phyloP scores from a whole-genome alignment of 2,113 vertebrate genomes.

The Scomber japonicus region DNA sequence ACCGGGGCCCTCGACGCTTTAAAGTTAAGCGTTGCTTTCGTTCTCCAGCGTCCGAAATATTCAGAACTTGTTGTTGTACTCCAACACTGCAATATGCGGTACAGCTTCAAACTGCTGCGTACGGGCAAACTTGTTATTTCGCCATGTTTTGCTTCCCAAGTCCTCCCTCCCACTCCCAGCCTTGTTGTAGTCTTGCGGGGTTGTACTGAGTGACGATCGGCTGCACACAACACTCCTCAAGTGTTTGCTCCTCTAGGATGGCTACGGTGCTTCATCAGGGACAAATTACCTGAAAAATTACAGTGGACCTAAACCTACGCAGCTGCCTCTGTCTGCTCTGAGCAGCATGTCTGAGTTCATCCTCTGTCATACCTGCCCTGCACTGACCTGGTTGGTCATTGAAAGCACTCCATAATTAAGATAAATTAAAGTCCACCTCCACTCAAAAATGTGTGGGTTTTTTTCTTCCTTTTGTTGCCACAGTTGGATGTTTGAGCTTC shows the following conservation, averaged over 20 bases:
- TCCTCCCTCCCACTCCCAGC: slow-evolving; percentile 69
- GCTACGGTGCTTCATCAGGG: slow-evolving; percentile 76
- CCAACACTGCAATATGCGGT: slow-evolving; percentile 24
- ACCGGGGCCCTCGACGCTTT: slow-evolving; percentile 33
- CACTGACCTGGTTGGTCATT: not conserved
- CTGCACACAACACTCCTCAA: slow-evolving; percentile 69
- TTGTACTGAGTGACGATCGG: slow-evolving; percentile 65
- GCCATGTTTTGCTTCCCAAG: slow-evolving; percentile 78
- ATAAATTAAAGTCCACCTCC: not conserved
- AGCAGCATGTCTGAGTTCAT: slow-evolving; percentile 14
- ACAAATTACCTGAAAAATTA: slow-evolving; percentile 74
- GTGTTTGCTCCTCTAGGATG: slow-evolving; percentile 58
- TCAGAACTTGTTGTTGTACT: slow-evolving; percentile 20
- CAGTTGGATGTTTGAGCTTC: too few relatives aligned
- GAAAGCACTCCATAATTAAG: not conserved
- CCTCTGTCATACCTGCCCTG: not conserved
- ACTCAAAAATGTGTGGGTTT: too few relatives aligned
- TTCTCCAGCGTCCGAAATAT: slow-evolving; percentile 21
- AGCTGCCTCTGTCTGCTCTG: not conserved
- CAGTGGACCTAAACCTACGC: slow-evolving; percentile 33
- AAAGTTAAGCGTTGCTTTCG: slow-evolving; percentile 46
- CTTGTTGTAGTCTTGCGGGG: slow-evolving; percentile 54
- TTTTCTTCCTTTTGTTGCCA: too few relatives aligned
- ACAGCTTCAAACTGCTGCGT: slow-evolving; percentile 43
- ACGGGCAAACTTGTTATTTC: slow-evolving; percentile 77